Evolutionary conservation across 2,888 invertebrate genomes (phyloP), one percentile per base, ranked within the genome.

Genomic region (Caenorhabditis plicata): DNA sequence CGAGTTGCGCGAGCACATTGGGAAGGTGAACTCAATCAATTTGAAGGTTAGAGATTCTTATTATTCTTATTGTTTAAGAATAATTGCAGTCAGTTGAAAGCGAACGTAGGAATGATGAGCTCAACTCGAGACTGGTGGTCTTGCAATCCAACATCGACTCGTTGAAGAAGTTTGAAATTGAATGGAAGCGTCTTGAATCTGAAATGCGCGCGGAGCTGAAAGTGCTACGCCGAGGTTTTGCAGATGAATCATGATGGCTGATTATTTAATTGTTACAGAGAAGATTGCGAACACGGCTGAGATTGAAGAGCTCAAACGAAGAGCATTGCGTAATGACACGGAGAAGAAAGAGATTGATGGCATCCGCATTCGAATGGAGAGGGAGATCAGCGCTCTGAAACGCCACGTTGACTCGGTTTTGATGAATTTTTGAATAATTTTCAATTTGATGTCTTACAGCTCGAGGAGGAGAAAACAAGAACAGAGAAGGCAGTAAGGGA

Each of bases 141-240:
- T 32, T 68, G 36, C 41, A 47, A 26, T 50, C 52, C 20, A 64
- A 54, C 4, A 46, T 63, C 17, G 27, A 50, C 0, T 55, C 63
- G 0, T 25, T 68, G 31, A 55, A 60, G 43, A 52, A 64, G 38
- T 52, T 64, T n/a, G 67, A 68, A 36, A 51, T 44, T 17, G 68
- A 72, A 33, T 70, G 70, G 70, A 50, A 43, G 7, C 44, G 60
- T 15, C 29, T 70, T 29, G 70, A 72, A 43, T 55, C 56, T 15
- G 70, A 70, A 36, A 66, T 72, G 70, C 23, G 57, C n/a, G 68
- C 64, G 13, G 72, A 72, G 42, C 31, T 72, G 45, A 70, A 70
- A 27, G 15, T 48, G 8, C 35, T 72, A 26, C 54, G 72, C 31
- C 70, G 65, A 53, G 64, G 61, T 51, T 22, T 5, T 22, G 17